Base-by-base conservation (phyloP, 1,140 invertebrate species). In the Pogonomyrmex barbatus region DNA sequence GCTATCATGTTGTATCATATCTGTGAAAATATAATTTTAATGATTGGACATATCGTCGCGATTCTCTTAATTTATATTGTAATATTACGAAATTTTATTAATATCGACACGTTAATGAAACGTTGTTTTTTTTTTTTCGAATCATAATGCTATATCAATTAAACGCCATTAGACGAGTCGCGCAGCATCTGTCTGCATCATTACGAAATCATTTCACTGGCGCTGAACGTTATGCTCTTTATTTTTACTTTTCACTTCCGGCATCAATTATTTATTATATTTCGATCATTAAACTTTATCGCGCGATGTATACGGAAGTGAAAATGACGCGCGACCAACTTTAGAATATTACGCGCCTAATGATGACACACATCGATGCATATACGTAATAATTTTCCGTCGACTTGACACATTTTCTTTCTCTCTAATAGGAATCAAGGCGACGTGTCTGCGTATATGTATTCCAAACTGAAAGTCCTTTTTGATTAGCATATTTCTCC, bases 241-340 rank as follows among this genome's bases (percentile, higher is more conserved):
- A 73, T 82, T 73, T 82, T 83, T 75, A 17, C 10, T 17, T 62
- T 3, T 39, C 24, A 47, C 67, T 83, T 83, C 79, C 79, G 68
- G 79, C 77, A 81, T 70, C n/a, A 67, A 68, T 81, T 17, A 30
- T 39, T 73, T 50, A 56, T 70, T 56, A 24, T 2, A 83, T 60
- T 58, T 73, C 17, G 17, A 70, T 81, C 52, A 1, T 36, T n/a
- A 60, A 73, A 73, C 17, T 54, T 82, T 73, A 83, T 83, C 79
- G 54, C 52, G 30, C 42, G 30, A 45, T 4, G 45, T 33, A 47
- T 36, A 12, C 30, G 42, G 58, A 78, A 78, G 60, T 60, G 24
- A 24, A 17, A 2, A 33, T 47, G 58, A 47, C 14, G 24, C n/a
- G 10, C 39, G 24, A 24, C 50, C n/a, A 76, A 42, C 42, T 60